Percentiles rank a stretch among this genome's conserved stretches.
Evolutionary conservation across 2,797 vertebrate genomes (phyloP).

Genomic region (Gadopsis marmoratus): DNA sequence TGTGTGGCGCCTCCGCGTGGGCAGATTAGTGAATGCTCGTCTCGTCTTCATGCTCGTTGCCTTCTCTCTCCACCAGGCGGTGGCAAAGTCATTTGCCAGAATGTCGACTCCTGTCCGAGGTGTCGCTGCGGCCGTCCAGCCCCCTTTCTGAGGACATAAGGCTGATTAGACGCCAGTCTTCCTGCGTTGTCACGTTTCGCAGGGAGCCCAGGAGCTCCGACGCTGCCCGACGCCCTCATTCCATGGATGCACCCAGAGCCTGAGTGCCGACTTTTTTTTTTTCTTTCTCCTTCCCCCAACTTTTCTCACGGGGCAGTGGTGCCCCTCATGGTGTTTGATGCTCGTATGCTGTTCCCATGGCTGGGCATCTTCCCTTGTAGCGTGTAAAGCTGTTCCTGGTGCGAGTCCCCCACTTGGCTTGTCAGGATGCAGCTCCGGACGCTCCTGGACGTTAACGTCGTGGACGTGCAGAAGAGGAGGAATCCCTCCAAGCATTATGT

Average conservation of each 20-base stretch:
- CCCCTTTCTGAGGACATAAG: constrained; percentile 64
- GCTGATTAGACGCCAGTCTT: constrained; percentile 53
- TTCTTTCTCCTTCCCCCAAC: background rate
- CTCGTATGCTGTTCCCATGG: constrained; percentile 57
- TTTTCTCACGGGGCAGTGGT: constrained; percentile 8
- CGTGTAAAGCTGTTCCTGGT: constrained; percentile 25
- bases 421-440: constrained; percentile 89
- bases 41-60: background rate
- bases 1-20: constrained; percentile 38
- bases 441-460: constrained; percentile 91
- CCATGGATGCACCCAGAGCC: constrained; percentile 42
- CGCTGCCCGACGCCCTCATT: constrained; percentile 35
- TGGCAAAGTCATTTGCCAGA: constrained; percentile 33
- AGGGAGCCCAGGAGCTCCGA: constrained; percentile 45
- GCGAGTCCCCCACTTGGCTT: constrained; percentile 26
- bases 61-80: constrained; percentile 57
- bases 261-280: constrained; percentile 1
- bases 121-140: constrained; percentile 40
- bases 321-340: background rate
- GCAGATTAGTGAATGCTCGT: rapidly evolving
- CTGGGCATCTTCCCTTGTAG: constrained; percentile 29
- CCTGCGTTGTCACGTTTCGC: constrained; percentile 71
- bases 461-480: constrained; percentile 94
- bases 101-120: background rate
- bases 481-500: constrained; percentile 96